These are phyloP conservation scores for Austrofundulus limnaeus DNA, from an alignment of 2,113 vertebrate species.

Conservation along the genomic window DNA sequence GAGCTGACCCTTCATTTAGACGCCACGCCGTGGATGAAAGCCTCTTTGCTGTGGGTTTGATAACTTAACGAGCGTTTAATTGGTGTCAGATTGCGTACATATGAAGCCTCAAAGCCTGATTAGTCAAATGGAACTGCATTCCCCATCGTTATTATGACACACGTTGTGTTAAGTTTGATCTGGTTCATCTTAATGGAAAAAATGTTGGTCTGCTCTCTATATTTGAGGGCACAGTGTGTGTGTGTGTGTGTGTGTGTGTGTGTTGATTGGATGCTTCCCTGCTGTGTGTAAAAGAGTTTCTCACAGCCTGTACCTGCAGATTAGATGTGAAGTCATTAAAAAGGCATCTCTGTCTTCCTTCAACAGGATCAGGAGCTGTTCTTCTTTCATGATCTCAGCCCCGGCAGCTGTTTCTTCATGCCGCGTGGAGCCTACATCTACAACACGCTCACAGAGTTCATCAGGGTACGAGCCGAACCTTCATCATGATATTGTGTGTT, in stretches of 20 bases:
- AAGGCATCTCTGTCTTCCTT: constrained; percentile 17
- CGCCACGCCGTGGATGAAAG: too few relatives aligned
- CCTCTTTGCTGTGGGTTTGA: too few relatives aligned
- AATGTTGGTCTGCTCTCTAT: neutral
- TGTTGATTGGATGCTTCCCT: constrained; percentile 35
- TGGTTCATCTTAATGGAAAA: neutral
- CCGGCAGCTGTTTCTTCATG: constrained; percentile 95
- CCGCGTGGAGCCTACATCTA: constrained; percentile 92
- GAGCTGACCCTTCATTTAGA: neutral
- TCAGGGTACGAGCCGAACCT: constrained; percentile 81
- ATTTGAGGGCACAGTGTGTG: constrained; percentile 1
- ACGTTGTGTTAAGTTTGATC: neutral
- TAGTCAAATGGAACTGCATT: neutral
- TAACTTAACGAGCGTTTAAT: too few relatives aligned
- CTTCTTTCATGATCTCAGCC: constrained; percentile 96
- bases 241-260: neutral
- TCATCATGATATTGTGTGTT: neutral
- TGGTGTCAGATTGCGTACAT: too few relatives aligned
- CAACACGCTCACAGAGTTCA: constrained; percentile 88
- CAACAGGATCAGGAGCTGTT: constrained; percentile 95
- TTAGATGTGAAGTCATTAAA: constrained; percentile 29
- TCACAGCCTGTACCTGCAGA: constrained; percentile 25
- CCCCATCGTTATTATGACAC: neutral
- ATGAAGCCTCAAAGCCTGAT: neutral
- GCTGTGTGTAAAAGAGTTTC: constrained; percentile 25